phyloP scores from a whole-genome alignment of 2,113 vertebrate genomes.

The Eulemur macaco region DNA sequence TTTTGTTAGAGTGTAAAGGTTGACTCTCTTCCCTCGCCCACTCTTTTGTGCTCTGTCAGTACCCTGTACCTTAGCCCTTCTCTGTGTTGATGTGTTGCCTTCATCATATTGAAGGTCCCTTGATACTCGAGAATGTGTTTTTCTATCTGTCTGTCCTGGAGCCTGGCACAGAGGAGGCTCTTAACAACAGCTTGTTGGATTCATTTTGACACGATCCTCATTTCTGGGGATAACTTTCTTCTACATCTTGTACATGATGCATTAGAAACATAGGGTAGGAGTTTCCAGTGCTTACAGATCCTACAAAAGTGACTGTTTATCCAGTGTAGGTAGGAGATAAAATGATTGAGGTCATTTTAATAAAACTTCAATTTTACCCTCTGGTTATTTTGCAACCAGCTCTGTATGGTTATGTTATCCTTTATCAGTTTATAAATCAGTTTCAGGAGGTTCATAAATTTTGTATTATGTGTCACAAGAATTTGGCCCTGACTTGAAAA shows the following conservation, averaged over 20 bases:
- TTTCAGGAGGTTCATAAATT: constrained; percentile 60
- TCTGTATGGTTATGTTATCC: constrained; percentile 8
- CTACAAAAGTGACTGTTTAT: not conserved
- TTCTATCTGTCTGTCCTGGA: not conserved
- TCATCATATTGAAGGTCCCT: not conserved
- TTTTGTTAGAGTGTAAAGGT: not conserved
- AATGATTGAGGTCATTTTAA: constrained; percentile 55
- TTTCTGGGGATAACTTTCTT: not conserved
- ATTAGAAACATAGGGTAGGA: not conserved
- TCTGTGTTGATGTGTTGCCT: not conserved
- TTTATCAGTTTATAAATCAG: constrained; percentile 68
- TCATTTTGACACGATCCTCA: not conserved
- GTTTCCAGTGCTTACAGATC: not conserved
- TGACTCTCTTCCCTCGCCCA: not conserved
- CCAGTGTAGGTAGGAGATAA: not conserved
- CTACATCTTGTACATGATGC: not conserved
- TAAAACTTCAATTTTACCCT: constrained; percentile 49
- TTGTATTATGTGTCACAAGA: constrained; percentile 42
- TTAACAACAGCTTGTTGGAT: not conserved
- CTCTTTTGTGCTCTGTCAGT: not conserved
- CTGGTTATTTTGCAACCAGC: constrained; percentile 51
- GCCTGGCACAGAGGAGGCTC: not conserved
- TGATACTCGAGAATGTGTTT: not conserved
- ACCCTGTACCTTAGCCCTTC: not conserved
- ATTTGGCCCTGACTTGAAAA: constrained; percentile 45